phyloP scores from a whole-genome alignment of 2,888 invertebrate genomes.

The Allacma fusca region DNA sequence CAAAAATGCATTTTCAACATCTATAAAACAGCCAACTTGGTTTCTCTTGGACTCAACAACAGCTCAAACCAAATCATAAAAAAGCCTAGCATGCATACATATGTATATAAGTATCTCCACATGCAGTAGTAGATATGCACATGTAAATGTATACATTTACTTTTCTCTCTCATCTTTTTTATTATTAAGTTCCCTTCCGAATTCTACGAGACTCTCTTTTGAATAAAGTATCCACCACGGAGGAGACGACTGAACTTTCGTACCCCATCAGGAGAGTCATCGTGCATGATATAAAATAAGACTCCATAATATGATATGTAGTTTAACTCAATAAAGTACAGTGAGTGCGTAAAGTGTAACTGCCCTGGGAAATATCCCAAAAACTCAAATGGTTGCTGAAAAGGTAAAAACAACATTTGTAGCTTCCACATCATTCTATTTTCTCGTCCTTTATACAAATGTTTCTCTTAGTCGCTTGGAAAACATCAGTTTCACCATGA shows the following conservation, averaged over 20 bases:
- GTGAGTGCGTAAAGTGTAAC: conserved; percentile 17
- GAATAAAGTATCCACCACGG: conserved; percentile 7
- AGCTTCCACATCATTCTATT: background rate
- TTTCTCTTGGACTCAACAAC: conserved; percentile 23
- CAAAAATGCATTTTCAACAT: conserved; percentile 34
- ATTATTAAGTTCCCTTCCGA: conserved; percentile 20
- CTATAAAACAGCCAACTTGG: conserved; percentile 10
- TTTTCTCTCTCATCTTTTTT: background rate
- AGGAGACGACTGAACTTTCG: conserved; percentile 2
- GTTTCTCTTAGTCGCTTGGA: background rate
- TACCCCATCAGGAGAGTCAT: conserved; percentile 6
- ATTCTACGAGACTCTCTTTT: conserved; percentile 8
- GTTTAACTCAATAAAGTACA: background rate
- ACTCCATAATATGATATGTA: background rate
- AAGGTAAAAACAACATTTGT: conserved; percentile 10
- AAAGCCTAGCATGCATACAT: conserved; percentile 1
- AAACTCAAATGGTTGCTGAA: conserved; percentile 5
- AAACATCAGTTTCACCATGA: background rate
- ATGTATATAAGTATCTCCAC: no score
- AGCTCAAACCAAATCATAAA: conserved; percentile 4
- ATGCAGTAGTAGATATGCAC: no score
- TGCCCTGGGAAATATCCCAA: conserved; percentile 19
- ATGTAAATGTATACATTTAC: no score
- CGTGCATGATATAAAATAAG: background rate
- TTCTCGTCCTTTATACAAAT: background rate